phyloP scores from a whole-genome alignment of 1,140 invertebrate genomes.

The Adoxophyes honmai region DNA sequence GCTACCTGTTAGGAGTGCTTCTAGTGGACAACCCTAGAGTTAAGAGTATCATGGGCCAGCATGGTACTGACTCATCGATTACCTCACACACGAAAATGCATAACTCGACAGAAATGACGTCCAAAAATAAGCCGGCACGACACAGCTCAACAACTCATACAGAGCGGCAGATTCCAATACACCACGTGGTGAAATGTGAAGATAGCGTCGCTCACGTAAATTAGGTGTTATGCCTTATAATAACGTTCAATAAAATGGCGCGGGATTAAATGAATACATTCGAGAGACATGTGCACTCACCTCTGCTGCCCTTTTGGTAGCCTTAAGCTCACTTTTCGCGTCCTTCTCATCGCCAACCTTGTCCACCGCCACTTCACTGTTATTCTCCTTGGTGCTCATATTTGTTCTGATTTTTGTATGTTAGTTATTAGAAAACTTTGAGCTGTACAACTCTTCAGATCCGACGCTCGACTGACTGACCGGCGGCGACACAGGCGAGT shows the following conservation, averaged over 20 bases:
- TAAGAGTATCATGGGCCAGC: slow-evolving; percentile 19
- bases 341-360: slow-evolving; percentile 90
- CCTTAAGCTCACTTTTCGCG: slow-evolving; percentile 89
- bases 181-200: slow-evolving; percentile 29
- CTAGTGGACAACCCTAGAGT: background rate
- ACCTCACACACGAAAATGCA: slow-evolving; percentile 50
- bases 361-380: slow-evolving; percentile 88
- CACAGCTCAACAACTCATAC: slow-evolving; percentile 22
- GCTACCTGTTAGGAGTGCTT: background rate
- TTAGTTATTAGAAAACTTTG: slow-evolving; percentile 68
- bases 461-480: slow-evolving; percentile 80
- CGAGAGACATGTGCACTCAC: slow-evolving; percentile 81
- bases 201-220: slow-evolving; percentile 14
- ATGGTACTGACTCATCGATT: slow-evolving; percentile 60
- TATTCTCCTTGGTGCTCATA: slow-evolving; percentile 92
- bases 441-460: slow-evolving; percentile 74
- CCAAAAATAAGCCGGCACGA: slow-evolving; percentile 63
- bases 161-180: slow-evolving; percentile 3
- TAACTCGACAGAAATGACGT: slow-evolving; percentile 45
- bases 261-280: slow-evolving; percentile 71
- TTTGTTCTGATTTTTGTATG: slow-evolving; percentile 77
- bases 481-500: slow-evolving; percentile 80
- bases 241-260: slow-evolving; percentile 74
- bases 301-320: slow-evolving; percentile 91
- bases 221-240: slow-evolving; percentile 40